Conservation (phyloP, 2,113 vertebrate genomes). For the Pterocles orientalis region DNA sequence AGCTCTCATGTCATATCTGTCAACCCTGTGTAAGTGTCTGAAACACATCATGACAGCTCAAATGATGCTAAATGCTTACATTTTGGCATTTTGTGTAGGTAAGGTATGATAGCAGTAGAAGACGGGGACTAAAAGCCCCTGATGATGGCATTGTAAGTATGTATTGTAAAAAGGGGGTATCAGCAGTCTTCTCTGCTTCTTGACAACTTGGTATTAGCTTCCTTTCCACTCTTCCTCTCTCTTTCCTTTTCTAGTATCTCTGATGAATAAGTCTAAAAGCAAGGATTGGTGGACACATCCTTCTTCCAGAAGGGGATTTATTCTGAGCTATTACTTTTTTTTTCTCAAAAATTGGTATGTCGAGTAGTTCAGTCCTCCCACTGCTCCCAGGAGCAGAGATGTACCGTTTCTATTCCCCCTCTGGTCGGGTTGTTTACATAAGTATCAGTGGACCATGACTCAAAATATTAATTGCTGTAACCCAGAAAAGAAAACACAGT, state of each 20-base stretch:
- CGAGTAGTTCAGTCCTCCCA: neutral
- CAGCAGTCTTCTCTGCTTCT: neutral
- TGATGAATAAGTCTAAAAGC: neutral
- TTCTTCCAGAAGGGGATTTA: neutral
- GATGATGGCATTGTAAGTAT: neutral
- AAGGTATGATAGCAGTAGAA: neutral
- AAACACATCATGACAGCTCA: neutral
- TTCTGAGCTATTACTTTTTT: neutral
- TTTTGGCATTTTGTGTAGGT: neutral
- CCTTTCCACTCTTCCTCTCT: neutral
- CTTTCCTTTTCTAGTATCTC: neutral
- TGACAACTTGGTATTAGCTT: neutral
- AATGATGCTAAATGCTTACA: neutral
- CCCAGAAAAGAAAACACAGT: constrained; percentile 9
- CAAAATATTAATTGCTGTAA: neutral
- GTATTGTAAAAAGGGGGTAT: neutral
- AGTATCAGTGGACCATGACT: neutral
- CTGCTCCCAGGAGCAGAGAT: neutral
- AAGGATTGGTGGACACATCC: neutral
- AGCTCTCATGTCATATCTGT: neutral
- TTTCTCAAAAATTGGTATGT: neutral
- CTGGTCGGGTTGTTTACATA: neutral
- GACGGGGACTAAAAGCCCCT: neutral
- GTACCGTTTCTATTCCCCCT: neutral
- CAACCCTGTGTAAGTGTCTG: neutral